Percentiles rank a stretch among this genome's conserved stretches.
These are phyloP conservation scores for Teinopalpus imperialis DNA, from an alignment of 2,888 invertebrate genomes.

Conservation along the genomic window DNA sequence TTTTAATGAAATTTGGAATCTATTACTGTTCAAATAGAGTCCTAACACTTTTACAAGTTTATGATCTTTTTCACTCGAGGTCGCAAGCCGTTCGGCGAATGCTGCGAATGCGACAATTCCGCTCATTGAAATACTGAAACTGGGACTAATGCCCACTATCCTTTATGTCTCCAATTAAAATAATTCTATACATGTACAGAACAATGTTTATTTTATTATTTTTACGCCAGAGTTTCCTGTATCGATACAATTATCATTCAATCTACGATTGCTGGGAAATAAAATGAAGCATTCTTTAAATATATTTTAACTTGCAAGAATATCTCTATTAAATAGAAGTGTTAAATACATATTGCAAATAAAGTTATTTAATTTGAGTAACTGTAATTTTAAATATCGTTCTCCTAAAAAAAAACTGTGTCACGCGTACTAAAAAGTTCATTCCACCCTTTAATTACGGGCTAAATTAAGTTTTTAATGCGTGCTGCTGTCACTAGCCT, in stretches of 20 bases:
- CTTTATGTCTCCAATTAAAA: conserved; percentile 70
- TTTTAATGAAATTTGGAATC: conserved; percentile 33
- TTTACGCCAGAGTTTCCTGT: conserved; percentile 20
- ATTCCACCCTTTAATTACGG: conserved; percentile 20
- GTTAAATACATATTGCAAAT: no score
- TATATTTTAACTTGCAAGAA: background rate
- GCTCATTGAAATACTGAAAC: conserved; percentile 64
- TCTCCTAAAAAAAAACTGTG: background rate
- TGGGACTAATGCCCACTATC: conserved; percentile 61
- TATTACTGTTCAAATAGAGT: conserved; percentile 29
- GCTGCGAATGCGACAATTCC: conserved; percentile 69
- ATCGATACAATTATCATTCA: conserved; percentile 3
- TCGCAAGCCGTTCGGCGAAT: conserved; percentile 47
- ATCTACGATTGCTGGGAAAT: conserved; percentile 1
- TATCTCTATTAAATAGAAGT: no score
- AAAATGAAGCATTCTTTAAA: background rate
- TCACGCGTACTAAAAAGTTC: conserved; percentile 21
- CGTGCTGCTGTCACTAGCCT: conserved; percentile 30
- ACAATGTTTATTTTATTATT: conserved; percentile 32
- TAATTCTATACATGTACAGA: conserved; percentile 45
- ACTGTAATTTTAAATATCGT: no score
- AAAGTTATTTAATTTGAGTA: no score
- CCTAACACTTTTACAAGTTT: conserved; percentile 29
- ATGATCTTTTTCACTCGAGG: conserved; percentile 38
- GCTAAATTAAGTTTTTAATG: conserved; percentile 23